Conservation (phyloP, 2,888 invertebrate genomes). For the Mongoloraphidia duomilia region DNA sequence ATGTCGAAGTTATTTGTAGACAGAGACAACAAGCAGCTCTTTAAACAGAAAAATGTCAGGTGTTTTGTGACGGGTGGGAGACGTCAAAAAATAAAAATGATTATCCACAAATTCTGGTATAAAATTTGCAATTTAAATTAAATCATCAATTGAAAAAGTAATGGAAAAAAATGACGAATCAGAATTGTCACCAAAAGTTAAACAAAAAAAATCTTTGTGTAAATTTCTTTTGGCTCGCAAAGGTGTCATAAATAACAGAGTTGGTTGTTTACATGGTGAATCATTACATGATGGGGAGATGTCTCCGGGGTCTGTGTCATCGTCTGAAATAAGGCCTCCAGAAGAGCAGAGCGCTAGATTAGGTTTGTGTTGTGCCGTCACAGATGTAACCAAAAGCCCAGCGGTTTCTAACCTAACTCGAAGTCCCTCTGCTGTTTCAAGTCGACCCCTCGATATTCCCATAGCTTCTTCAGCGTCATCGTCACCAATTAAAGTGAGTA, state of each 20-base stretch:
- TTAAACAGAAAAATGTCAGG: too few species aligned
- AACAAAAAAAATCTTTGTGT: slow-evolving; percentile 5
- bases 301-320: neutral
- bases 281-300: neutral
- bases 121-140: too few species aligned
- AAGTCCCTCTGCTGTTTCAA: slow-evolving; percentile 20
- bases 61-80: too few species aligned
- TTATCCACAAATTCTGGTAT: too few species aligned
- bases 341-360: slow-evolving; percentile 1
- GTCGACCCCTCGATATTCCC: slow-evolving; percentile 22
- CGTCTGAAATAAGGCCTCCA: neutral
- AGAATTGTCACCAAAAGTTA: neutral
- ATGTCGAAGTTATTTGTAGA: too few species aligned
- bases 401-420: neutral
- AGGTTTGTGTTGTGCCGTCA: slow-evolving; percentile 6
- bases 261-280: slow-evolving; percentile 3
- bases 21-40: too few species aligned
- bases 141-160: neutral
- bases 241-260: slow-evolving; percentile 4
- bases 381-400: slow-evolving; percentile 3
- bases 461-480: neutral
- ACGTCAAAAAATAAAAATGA: too few species aligned
- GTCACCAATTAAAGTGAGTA: neutral
- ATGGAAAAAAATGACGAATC: slow-evolving; percentile 3
- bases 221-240: slow-evolving; percentile 2